A percentile compares a stretch with the other conserved stretches of the same genome.
Conservation (phyloP, 2,797 vertebrate genomes). For the Danio aesculapii region DNA sequence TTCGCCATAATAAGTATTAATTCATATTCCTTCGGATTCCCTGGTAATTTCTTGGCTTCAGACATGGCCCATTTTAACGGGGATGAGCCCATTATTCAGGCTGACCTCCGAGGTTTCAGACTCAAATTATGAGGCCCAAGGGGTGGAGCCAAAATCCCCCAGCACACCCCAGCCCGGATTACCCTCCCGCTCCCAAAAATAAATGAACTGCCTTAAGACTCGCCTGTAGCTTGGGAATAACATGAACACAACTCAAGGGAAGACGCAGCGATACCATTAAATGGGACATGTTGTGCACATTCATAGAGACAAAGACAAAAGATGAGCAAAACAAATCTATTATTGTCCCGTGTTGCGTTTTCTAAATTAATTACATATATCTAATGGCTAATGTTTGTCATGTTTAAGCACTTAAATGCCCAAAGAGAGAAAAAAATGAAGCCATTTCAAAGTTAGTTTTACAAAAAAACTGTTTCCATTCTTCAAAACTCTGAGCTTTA, state of each 20-base stretch:
- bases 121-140: constrained; percentile 52
- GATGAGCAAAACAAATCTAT: constrained; percentile 5
- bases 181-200: constrained; percentile 38
- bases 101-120: constrained; percentile 49
- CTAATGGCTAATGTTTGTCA: constrained; percentile 33
- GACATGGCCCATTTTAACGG: constrained; percentile 53
- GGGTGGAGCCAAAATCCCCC: constrained; percentile 50
- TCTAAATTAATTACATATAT: constrained; percentile 52
- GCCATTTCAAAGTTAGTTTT: constrained; percentile 47
- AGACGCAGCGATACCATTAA: constrained; percentile 27
- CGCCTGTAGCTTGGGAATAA: constrained; percentile 37
- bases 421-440: constrained; percentile 26
- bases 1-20: neutral
- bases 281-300: constrained; percentile 44
- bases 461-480: constrained; percentile 1
- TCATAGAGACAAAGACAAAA: constrained; percentile 16
- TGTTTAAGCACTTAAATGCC: constrained; percentile 28
- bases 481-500: constrained; percentile 40
- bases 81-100: constrained; percentile 55
- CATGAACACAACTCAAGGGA: constrained; percentile 17
- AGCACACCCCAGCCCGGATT: constrained; percentile 37
- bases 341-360: constrained; percentile 34
- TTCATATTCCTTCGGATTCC: constrained; percentile 23
- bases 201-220: constrained; percentile 51
- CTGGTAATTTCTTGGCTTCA: constrained; percentile 27